Percentiles rank a stretch among this genome's conserved stretches.
Conservation (phyloP, 2,888 invertebrate genomes). For the Lasioglossum marginatum region DNA sequence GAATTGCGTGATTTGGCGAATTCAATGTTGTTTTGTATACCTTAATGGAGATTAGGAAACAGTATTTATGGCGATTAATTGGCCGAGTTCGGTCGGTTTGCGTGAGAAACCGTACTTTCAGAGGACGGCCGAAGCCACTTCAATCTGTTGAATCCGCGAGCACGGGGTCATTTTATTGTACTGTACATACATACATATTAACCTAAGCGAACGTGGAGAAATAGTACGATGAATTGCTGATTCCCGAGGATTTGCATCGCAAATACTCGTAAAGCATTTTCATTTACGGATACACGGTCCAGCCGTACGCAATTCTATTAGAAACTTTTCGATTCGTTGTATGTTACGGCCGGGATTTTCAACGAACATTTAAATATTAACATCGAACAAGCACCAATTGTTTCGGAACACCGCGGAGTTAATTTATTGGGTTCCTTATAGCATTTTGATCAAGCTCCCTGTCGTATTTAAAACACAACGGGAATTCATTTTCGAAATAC, state of each 20-base stretch:
- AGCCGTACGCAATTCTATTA: conserved; percentile 28
- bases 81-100: conserved; percentile 25
- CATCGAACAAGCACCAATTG: conserved; percentile 20
- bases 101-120: conserved; percentile 38
- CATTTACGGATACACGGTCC: conserved; percentile 40
- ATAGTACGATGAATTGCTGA: conserved; percentile 44
- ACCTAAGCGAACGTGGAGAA: conserved; percentile 28
- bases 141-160: conserved; percentile 38
- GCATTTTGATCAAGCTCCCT: background rate
- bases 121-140: conserved; percentile 8
- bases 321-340: conserved; percentile 25
- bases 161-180: conserved; percentile 16
- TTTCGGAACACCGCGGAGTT: background rate
- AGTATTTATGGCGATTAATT: conserved; percentile 38
- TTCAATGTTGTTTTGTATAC: conserved; percentile 35
- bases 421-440: background rate
- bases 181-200: conserved; percentile 21
- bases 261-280: conserved; percentile 43
- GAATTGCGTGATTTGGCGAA: background rate
- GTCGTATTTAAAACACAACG: background rate
- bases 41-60: conserved; percentile 34
- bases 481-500: background rate
- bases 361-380: conserved; percentile 21
- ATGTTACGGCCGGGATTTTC: background rate
- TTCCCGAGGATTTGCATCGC: conserved; percentile 40